Base-by-base conservation (phyloP, 2,113 vertebrate genomes). In the Pelmatolapia mariae region DNA sequence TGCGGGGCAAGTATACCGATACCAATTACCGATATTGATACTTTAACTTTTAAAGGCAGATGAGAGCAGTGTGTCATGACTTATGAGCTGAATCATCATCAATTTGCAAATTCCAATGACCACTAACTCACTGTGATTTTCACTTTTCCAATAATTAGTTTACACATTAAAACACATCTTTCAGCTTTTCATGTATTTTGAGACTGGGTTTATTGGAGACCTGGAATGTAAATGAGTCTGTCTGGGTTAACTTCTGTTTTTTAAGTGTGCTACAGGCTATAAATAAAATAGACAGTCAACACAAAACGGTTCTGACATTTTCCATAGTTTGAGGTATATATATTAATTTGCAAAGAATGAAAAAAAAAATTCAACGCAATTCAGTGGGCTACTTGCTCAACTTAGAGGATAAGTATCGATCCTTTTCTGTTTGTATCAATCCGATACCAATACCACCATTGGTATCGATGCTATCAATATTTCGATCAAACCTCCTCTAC, bases 401-500 rank as follows among this genome's bases (percentile, higher is more conserved):
- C 19, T 38, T 68, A 13, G 33, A 68, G 33, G 33, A 38, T 68
- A 22, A 38, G 6, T 38, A 66, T 66, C 4, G 1, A 66, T 66
- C 10, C 61, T 38, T n/a, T 66, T 38, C 18, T 38, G 31, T 33
- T 66, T n/a, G 36, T 38, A 38, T 66, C 61, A 63, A 5, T n/a
- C 3, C 6, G 2, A 38, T 66, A 66, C 11, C 61, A 66, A 38
- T 13, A 0, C 19, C 33, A 66, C 19, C 7, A 0, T 2, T 68
- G 61, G 3, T 68, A 38, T 38, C 4, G 0, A 38, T 68, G 33
- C 33, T 68, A 68, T 68, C 61, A 38, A 68, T 68, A 38, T 68
- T 68, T 68, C 10, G 33, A 68, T 68, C 61, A 66, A 22, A 66
- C 19, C 61, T 66, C 61, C 31, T 66, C 31, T 36, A 63, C 52